A percentile compares a stretch with the other conserved stretches of the same genome.
Evolutionary conservation across 2,113 vertebrate species (phyloP).

Genomic region (Larimichthys polyactis): DNA sequence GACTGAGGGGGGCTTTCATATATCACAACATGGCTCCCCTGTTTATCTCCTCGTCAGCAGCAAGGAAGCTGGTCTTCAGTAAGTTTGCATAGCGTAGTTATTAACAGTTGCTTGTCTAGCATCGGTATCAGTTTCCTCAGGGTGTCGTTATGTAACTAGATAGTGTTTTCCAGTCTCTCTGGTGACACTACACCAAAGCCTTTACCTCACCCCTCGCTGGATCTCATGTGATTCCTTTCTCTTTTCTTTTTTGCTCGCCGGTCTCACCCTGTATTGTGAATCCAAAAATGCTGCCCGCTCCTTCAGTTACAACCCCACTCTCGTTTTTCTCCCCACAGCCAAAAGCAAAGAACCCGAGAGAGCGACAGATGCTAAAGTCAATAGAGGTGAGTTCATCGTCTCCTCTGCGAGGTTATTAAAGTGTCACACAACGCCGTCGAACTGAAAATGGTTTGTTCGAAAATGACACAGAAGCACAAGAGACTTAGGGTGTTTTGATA

Average conservation of each 20-base stretch:
- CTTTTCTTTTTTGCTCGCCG: neutral
- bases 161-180: constrained; percentile 13
- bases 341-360: constrained; percentile 96
- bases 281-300: neutral
- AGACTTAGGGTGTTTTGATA: neutral
- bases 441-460: neutral
- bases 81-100: neutral
- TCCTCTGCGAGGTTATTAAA: constrained; percentile 12
- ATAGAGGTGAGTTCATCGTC: constrained; percentile 87
- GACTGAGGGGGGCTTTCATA: constrained; percentile 30
- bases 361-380: constrained; percentile 87
- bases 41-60: neutral
- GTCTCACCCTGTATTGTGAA: constrained; percentile 34
- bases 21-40: neutral
- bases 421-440: neutral
- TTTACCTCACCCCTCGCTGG: neutral
- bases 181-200: neutral
- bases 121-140: constrained; percentile 9
- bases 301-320: constrained; percentile 45
- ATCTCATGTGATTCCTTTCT: neutral
- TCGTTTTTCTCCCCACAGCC: constrained; percentile 82
- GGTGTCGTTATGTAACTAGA: constrained; percentile 27
- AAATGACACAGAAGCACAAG: neutral
- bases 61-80: neutral
- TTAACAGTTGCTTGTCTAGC: neutral